Evolutionary conservation across 2,888 invertebrate species (phyloP).

Genomic region (Leucophenga montana): DNA sequence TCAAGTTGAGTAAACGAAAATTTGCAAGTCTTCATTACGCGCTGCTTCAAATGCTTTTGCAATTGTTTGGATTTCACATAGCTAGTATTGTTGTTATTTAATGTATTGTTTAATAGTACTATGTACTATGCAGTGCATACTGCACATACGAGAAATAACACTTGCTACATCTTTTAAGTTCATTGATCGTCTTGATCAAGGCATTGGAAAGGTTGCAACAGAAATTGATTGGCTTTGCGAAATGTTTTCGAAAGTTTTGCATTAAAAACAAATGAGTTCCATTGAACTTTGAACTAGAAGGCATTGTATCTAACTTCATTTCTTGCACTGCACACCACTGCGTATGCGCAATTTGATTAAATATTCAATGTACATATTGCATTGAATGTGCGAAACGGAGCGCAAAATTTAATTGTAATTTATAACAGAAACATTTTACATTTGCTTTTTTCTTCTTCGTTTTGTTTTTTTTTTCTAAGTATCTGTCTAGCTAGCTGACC

Average conservation of each 20-base stretch:
- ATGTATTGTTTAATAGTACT: constrained; percentile 21
- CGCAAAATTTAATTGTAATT: not conserved
- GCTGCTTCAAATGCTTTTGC: constrained; percentile 9
- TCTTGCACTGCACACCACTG: not conserved
- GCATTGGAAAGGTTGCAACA: constrained; percentile 30
- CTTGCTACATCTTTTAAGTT: constrained; percentile 48
- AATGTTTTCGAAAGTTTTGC: too few relatives aligned
- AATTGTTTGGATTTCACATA: constrained; percentile 7
- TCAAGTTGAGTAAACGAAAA: not conserved
- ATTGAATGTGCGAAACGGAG: not conserved
- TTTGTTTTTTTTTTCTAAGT: constrained; percentile 3
- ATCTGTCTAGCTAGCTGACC: constrained; percentile 19
- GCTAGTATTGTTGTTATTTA: constrained; percentile 3
- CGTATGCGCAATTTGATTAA: constrained; percentile 10
- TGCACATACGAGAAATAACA: too few relatives aligned
- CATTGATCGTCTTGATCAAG: constrained; percentile 52
- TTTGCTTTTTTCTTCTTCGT: too few relatives aligned
- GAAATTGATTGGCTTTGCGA: constrained; percentile 42
- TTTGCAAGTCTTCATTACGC: too few relatives aligned
- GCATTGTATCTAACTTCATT: not conserved
- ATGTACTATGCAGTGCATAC: constrained; percentile 59
- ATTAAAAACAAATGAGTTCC: not conserved
- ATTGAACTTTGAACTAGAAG: not conserved
- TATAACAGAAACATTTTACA: too few relatives aligned
- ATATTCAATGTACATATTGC: constrained; percentile 3